Percentiles rank a stretch among this genome's conserved stretches.
Evolutionary conservation across 2,113 vertebrate genomes (phyloP).

Genomic region (Dasyurus viverrinus): DNA sequence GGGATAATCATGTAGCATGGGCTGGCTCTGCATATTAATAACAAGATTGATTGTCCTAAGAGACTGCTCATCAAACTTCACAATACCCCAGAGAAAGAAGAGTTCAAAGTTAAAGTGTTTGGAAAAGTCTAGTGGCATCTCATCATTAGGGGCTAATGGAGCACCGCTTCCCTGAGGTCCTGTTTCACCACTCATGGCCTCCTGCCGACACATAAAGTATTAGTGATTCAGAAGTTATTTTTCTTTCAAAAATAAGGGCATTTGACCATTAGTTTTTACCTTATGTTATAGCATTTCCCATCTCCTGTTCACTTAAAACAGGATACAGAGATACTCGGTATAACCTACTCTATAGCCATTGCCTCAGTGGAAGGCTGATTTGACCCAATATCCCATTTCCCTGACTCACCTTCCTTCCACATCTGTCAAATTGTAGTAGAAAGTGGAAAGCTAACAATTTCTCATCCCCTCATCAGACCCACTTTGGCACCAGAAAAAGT

Average conservation of each 20-base stretch:
- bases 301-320: background rate
- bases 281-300: background rate
- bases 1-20: fast-evolving
- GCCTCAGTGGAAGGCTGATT: background rate
- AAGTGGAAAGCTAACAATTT: background rate
- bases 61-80: background rate
- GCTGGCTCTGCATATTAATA: background rate
- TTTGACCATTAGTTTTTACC: background rate
- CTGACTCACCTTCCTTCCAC: background rate
- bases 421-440: background rate
- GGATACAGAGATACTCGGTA: background rate
- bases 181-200: background rate
- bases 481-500: fast-evolving
- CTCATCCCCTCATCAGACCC: fast-evolving
- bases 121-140: background rate
- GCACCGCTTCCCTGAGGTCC: background rate
- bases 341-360: background rate
- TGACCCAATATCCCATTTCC: background rate
- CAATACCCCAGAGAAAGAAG: background rate
- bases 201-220: too few relatives aligned
- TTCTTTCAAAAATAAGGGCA: background rate
- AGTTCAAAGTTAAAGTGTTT: background rate
- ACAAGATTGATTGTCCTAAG: background rate
- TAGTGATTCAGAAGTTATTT: background rate
- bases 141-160: background rate